Evolutionary conservation across 2,113 vertebrate genomes (phyloP).

Genomic region (Nothobranchius kuhntae): DNA sequence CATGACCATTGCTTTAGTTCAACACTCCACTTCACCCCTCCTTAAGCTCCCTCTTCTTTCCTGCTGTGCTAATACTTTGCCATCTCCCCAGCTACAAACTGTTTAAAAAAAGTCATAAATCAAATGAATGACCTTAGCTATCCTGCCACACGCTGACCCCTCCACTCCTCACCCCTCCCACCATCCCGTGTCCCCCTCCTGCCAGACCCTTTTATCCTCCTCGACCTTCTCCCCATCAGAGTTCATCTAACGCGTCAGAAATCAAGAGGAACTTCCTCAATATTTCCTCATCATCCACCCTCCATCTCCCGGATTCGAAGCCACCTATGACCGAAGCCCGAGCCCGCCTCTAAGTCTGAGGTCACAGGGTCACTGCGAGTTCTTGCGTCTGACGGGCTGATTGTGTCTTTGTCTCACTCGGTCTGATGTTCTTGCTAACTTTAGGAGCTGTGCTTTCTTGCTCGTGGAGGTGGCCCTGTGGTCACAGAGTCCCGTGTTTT

Average conservation of each 20-base stretch:
- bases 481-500: slow-evolving; percentile 66
- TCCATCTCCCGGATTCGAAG: slow-evolving; percentile 33
- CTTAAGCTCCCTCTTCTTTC: slow-evolving; percentile 24
- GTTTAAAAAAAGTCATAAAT: slow-evolving; percentile 67
- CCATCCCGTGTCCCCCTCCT: slow-evolving; percentile 8
- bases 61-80: slow-evolving; percentile 30
- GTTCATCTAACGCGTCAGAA: slow-evolving; percentile 76
- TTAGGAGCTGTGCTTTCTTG: slow-evolving; percentile 41
- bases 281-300: slow-evolving; percentile 60
- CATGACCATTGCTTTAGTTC: slow-evolving; percentile 48
- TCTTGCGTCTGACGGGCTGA: slow-evolving; percentile 38
- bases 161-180: slow-evolving; percentile 12
- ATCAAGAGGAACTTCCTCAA: slow-evolving; percentile 76
- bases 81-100: slow-evolving; percentile 47
- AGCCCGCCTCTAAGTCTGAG: slow-evolving; percentile 34
- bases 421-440: slow-evolving; percentile 44
- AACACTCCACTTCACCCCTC: slow-evolving; percentile 38
- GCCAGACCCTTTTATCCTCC: slow-evolving; percentile 62
- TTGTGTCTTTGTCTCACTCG: slow-evolving; percentile 59
- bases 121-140: slow-evolving; percentile 64
- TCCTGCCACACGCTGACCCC: slow-evolving; percentile 67
- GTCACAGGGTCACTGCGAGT: slow-evolving; percentile 51
- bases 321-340: slow-evolving; percentile 27
- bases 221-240: slow-evolving; percentile 65
- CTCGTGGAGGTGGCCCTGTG: slow-evolving; percentile 52